phyloP scores from a whole-genome alignment of 2,113 vertebrate species.

The Chloropsis cyanopogon region DNA sequence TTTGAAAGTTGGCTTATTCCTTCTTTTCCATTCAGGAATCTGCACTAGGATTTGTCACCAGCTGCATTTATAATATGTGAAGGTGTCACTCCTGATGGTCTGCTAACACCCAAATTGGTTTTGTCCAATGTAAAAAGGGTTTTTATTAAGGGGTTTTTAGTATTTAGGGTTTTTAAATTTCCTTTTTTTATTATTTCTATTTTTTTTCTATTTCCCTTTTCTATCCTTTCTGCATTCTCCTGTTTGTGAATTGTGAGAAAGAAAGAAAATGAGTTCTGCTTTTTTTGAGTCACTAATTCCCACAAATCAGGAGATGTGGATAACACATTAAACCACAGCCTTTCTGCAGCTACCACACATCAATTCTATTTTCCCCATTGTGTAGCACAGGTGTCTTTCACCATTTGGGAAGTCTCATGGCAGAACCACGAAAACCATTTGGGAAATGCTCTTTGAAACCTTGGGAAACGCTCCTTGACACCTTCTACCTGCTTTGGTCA shows the following conservation, averaged over 20 bases:
- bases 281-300: neutral
- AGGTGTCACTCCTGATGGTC: neutral
- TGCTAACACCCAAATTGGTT: neutral
- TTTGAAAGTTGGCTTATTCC: neutral
- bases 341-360: neutral
- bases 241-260: neutral
- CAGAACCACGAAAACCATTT: neutral
- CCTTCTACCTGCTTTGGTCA: neutral
- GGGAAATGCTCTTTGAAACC: neutral
- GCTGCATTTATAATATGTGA: neutral
- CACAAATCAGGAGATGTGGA: neutral
- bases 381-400: fast-evolving
- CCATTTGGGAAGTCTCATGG: neutral
- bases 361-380: neutral
- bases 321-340: neutral
- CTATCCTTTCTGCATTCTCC: neutral
- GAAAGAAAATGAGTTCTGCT: neutral
- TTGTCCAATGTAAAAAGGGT: neutral
- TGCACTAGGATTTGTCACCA: neutral
- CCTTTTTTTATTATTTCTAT: fast-evolving
- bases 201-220: neutral
- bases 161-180: neutral
- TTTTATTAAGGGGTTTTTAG: neutral
- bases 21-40: neutral
- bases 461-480: neutral